Base-by-base conservation (phyloP, 2,888 invertebrate genomes). In the Agapostemon virescens region DNA sequence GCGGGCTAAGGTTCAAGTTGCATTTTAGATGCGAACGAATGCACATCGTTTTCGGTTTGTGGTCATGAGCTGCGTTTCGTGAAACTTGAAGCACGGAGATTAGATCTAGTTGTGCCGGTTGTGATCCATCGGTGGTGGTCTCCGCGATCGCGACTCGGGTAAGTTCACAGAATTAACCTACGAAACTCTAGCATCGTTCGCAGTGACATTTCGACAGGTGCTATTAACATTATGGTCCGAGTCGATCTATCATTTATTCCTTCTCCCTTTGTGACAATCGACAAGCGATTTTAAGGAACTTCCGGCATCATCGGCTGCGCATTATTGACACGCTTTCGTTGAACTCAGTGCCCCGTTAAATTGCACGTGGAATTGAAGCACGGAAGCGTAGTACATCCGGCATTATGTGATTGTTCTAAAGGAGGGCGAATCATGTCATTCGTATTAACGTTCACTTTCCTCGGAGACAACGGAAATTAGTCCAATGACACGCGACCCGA, bases 1-100 rank as follows among this genome's bases (percentile, higher is more conserved):
- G 92, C 91, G 91, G 89, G 91, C 88, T 90, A 87, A 82, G 77
- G 92, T 92, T 92, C 88, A 92, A 92, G 92, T 92, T 92, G 92
- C 91, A 91, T 91, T 91, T 92, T 92, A 91, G 92, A 92, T 91
- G 92, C 91, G 92, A 90, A 88, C 91, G 91, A 89, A 90, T 89
- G 89, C 91, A 90, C 92, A 91, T 91, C 92, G 90, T 89, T 89
- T 87, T 85, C 87, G 89, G 85, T 84, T 87, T 82, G 68, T 84
- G 87, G 84, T 82, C 70, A 82, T 83, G 80, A 81, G 75, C 61
- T 67, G 67, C 74, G 85, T 82, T 79, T 76, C 79, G 86, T 79
- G 86, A 84, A 73, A 72, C 33, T n/a, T 76, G 52, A 66, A 75
- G 61, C 30, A 38, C 71, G 64, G 26, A 23, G 45, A 66, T 64